Conservation (phyloP, 2,113 vertebrate genomes). For the Ciconia maguari region DNA sequence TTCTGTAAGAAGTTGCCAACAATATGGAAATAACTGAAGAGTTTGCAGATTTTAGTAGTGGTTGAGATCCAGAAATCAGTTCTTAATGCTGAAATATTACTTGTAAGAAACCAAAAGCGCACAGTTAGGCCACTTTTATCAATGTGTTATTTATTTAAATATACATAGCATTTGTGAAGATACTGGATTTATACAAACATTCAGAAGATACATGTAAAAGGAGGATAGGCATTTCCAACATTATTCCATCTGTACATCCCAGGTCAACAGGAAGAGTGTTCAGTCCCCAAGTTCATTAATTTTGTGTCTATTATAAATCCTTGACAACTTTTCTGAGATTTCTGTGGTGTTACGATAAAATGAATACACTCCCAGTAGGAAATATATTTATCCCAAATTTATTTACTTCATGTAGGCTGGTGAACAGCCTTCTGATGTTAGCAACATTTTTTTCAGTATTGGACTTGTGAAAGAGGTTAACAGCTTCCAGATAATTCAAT, state of each 20-base stretch:
- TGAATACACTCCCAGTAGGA: not conserved
- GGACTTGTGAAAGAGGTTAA: slow-evolving; percentile 1
- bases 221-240: not conserved
- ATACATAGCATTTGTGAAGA: not conserved
- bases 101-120: not conserved
- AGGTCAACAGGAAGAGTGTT: not conserved
- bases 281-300: not conserved
- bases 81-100: not conserved
- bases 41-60: not conserved
- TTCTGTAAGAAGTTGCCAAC: not conserved
- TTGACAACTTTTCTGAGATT: not conserved
- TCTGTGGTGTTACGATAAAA: not conserved
- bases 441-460: not conserved
- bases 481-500: not conserved
- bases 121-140: not conserved
- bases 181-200: not conserved
- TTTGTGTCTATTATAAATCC: not conserved
- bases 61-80: not conserved
- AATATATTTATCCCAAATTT: not conserved
- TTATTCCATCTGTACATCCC: not conserved
- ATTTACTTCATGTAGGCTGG: not conserved
- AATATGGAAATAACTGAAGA: not conserved
- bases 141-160: not conserved
- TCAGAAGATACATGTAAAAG: not conserved
- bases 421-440: not conserved